Evolutionary conservation across 2,113 vertebrate genomes (phyloP), one percentile per base, ranked within the genome.

Genomic region (Oplegnathus fasciatus): DNA sequence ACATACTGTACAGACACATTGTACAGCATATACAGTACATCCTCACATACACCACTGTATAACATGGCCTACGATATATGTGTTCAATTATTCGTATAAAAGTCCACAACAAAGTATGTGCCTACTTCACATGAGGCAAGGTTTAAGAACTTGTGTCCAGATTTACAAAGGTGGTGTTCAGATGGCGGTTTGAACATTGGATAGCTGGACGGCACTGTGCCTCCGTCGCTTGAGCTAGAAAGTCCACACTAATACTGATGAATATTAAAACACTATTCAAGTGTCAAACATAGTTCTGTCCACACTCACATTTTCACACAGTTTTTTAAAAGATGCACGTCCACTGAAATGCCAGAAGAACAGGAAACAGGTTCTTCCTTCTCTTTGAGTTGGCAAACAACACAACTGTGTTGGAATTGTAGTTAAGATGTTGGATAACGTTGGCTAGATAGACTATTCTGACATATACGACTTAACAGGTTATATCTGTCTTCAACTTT

Each of bases 1-100:
- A 89, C 44, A 89, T 44, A 10, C 15, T 26, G 13, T 4, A 57
- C 34, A n/a, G 11, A 62, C 17, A 71, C 26, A 37, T 37, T 15
- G 10, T 18, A 57, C 22, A 75, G n/a, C 20, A 40, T 13, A 64
- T 10, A 74, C 14, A 62, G 4, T 50, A 44, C 67, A 71, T 50
- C 48, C 7, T 69, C 58, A 78, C 15, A 42, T 44, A 20, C 30
- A 37, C 3, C 75, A 22, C 34, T 37, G 34, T 37, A 48, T 50
- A 37, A 44, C 30, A 30, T 24, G 13, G 11, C 18, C 57, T 18
- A 30, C 24, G 34, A 20, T 20, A 4, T 9, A 10, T 75, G n/a
- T 17, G n/a, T 17, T 75, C 5, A 32, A 0, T 24, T n/a, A 10
- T 24, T 42, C 1, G 18, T 7, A 37, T 10, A 24, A 6, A 64